Evolutionary conservation across 2,888 invertebrate species (phyloP).

Genomic region (Ophion slaviceki): DNA sequence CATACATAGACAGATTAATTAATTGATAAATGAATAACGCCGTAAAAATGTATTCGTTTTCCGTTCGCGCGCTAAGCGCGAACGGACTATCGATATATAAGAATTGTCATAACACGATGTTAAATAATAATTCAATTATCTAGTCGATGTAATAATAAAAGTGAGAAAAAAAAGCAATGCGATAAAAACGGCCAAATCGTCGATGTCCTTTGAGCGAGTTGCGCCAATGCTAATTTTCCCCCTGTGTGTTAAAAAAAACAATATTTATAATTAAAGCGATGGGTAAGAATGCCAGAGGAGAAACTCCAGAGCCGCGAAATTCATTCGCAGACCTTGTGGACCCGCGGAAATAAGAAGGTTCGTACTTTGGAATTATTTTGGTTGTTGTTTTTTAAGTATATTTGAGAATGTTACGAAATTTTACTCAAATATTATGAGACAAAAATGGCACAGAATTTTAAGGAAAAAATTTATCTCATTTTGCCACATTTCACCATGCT

Average conservation of each 20-base stretch:
- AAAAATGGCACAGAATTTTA: no score
- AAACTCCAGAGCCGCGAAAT: no score
- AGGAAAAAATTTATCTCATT: no score
- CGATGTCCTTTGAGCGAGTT: conserved; percentile 52
- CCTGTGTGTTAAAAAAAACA: conserved; percentile 20
- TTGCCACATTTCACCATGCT: no score
- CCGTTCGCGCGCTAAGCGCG: conserved; percentile 47
- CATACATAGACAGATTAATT: conserved; percentile 14
- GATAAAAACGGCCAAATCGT: conserved; percentile 25
- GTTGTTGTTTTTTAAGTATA: no score
- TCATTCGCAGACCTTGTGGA: no score
- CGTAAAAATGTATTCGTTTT: conserved; percentile 64
- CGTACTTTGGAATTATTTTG: no score
- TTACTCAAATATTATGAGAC: no score
- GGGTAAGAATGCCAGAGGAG: background rate
- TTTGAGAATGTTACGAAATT: no score
- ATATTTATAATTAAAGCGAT: conserved; percentile 56
- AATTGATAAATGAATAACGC: conserved; percentile 52
- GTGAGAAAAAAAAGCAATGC: background rate
- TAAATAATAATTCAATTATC: conserved; percentile 64
- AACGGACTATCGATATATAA: conserved; percentile 63
- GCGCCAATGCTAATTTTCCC: conserved; percentile 53
- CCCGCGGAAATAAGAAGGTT: no score
- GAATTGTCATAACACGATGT: conserved; percentile 64
- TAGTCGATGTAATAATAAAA: conserved; percentile 65